Evolutionary conservation across 2,113 vertebrate species (phyloP), one percentile per base, ranked within the genome.

Genomic region (Amphiprion ocellaris): DNA sequence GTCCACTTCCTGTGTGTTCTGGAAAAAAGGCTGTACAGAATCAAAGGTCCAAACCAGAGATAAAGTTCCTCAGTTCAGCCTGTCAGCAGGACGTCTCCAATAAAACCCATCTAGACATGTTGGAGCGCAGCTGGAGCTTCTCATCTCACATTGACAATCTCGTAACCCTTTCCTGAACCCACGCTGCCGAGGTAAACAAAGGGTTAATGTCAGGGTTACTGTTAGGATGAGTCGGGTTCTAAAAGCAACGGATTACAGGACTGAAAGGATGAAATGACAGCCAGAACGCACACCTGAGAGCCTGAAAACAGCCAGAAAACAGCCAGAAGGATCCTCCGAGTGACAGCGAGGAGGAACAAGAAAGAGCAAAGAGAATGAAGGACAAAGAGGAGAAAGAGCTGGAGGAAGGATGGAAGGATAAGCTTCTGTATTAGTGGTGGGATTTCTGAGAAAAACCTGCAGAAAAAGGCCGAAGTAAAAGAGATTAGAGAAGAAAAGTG

Each of bases 201-300:
- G 62, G 55, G 84, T 74, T 81, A 71, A 85, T 46, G 46, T 58
- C 46, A 53, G 85, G 83, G 83, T 86, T 69, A 37, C 28, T 50
- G 55, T 81, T 59, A 56, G 54, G 63, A 61, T 68, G 72, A 26
- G 26, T 26, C 26, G 26, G 26, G 26, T 26, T 26, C 26, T 3
- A 26, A 26, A 26, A 71, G 71, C 62, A 41, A 37, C 30, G 54
- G 86, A 90, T 91, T 90, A 90, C 69, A 78, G 55, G 61, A 44
- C 83, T 86, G 84, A 89, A 89, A 63, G 70, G 84, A 44, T 77
- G 56, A 82, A 84, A 89, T 82, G 87, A 93, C 84, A 86, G 81
- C 87, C 82, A 83, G 82, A 83, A 80, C 49, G 39, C 82, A 90
- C 77, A 89, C 85, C 80, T 86, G 82, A 63, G 28, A 69, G 66